Conservation (phyloP, 64 coral and sea anemone genomes). For the Astreopora myriophthalma region DNA sequence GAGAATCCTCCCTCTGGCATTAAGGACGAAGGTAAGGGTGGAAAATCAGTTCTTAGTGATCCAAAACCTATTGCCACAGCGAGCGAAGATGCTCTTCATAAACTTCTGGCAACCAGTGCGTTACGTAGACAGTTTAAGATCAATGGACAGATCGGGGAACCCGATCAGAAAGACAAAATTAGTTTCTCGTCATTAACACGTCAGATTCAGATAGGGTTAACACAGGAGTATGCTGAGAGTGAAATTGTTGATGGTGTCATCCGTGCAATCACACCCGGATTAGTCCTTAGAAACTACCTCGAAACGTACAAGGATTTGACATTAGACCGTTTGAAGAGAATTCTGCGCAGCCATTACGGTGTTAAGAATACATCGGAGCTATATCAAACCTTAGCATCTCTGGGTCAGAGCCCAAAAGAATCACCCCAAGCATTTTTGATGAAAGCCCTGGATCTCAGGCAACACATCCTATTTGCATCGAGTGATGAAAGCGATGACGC, state of each 20-base stretch:
- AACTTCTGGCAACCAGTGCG: slow-evolving; percentile 20
- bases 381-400: slow-evolving; percentile 33
- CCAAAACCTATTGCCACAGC: background rate
- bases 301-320: slow-evolving; percentile 48
- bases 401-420: slow-evolving; percentile 51
- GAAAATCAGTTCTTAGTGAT: slow-evolving; percentile 15
- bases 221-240: slow-evolving; percentile 26
- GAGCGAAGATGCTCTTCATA: background rate
- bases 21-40: slow-evolving; percentile 28
- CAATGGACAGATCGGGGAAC: slow-evolving; percentile 48
- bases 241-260: slow-evolving; percentile 72
- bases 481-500: background rate
- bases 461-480: background rate
- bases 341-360: slow-evolving; percentile 46
- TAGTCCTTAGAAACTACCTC: slow-evolving; percentile 57
- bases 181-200: slow-evolving; percentile 35
- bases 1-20: background rate
- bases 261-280: slow-evolving; percentile 54
- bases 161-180: slow-evolving; percentile 48
- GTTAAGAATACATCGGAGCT: slow-evolving; percentile 66
- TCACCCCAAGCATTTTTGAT: slow-evolving; percentile 69
- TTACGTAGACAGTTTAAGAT: slow-evolving; percentile 68
- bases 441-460: slow-evolving; percentile 46
- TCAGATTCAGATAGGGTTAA: slow-evolving; percentile 13
- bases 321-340: slow-evolving; percentile 49